phyloP scores from a whole-genome alignment of 2,113 vertebrate genomes.

The Promerops cafer region DNA sequence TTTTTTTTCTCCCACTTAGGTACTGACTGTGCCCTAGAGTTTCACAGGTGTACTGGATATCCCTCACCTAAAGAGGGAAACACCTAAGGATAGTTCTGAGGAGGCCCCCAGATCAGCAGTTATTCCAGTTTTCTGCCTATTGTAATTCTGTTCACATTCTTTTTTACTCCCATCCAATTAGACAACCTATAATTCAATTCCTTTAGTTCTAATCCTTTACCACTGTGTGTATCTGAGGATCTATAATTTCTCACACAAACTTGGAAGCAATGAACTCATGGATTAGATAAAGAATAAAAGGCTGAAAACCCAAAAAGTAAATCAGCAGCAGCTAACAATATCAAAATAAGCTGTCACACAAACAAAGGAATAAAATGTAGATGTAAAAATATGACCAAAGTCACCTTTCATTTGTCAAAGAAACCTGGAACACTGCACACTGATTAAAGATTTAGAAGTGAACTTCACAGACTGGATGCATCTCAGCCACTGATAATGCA shows the following conservation, averaged over 20 bases:
- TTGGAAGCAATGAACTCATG: neutral
- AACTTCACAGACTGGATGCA: neutral
- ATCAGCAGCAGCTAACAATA: neutral
- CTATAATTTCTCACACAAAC: neutral
- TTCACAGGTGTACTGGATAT: neutral
- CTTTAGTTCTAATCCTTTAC: neutral
- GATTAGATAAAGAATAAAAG: neutral
- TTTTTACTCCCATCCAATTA: neutral
- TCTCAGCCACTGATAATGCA: conserved; percentile 6
- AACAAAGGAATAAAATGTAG: neutral
- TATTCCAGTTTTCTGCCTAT: neutral
- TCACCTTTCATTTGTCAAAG: neutral
- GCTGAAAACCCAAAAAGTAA: neutral
- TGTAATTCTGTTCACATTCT: neutral
- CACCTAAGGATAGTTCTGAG: neutral
- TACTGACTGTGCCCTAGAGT: neutral
- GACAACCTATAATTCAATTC: neutral
- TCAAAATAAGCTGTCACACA: neutral
- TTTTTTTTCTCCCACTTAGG: neutral
- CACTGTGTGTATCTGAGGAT: neutral
- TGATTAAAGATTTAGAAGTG: neutral
- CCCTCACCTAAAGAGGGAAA: neutral
- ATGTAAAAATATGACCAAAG: neutral
- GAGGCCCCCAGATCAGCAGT: neutral
- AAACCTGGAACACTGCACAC: neutral